A percentile compares a stretch with the other conserved stretches of the same genome.
Evolutionary conservation across 2,888 invertebrate species (phyloP).

Genomic region (Lithosia quadra): DNA sequence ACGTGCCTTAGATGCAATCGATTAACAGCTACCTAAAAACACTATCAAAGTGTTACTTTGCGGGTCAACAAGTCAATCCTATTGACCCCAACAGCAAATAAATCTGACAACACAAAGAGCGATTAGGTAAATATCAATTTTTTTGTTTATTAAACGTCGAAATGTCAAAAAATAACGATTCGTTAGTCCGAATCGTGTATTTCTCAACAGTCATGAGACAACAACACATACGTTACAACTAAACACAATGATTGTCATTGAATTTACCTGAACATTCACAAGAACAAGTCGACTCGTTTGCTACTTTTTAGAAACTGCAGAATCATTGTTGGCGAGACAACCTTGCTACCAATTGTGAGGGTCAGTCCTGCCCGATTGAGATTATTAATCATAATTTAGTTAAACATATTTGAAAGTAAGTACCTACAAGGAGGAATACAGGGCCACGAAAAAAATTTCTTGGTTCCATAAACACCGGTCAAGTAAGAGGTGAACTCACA

Average conservation of each 20-base stretch:
- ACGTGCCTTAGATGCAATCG: too few relatives aligned
- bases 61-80: too few relatives aligned
- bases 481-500: too few relatives aligned
- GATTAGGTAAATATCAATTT: too few relatives aligned
- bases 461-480: too few relatives aligned
- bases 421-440: neutral
- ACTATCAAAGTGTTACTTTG: too few relatives aligned
- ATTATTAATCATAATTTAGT: constrained; percentile 39
- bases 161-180: too few relatives aligned
- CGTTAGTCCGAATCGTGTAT: neutral
- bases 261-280: constrained; percentile 21
- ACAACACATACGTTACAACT: neutral
- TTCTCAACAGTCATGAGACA: constrained; percentile 1
- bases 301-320: constrained; percentile 31
- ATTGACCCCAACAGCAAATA: too few relatives aligned
- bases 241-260: constrained; percentile 5
- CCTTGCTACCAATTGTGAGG: constrained; percentile 45
- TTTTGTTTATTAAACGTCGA: too few relatives aligned
- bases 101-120: too few relatives aligned
- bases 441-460: neutral
- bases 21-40: too few relatives aligned
- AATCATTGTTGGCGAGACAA: constrained; percentile 46
- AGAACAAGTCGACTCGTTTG: constrained; percentile 25
- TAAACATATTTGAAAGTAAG: constrained; percentile 33
- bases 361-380: constrained; percentile 33